Evolutionary conservation across 2,797 vertebrate genomes (phyloP), one percentile per base, ranked within the genome.

Genomic region (Cyclopterus lumpus): DNA sequence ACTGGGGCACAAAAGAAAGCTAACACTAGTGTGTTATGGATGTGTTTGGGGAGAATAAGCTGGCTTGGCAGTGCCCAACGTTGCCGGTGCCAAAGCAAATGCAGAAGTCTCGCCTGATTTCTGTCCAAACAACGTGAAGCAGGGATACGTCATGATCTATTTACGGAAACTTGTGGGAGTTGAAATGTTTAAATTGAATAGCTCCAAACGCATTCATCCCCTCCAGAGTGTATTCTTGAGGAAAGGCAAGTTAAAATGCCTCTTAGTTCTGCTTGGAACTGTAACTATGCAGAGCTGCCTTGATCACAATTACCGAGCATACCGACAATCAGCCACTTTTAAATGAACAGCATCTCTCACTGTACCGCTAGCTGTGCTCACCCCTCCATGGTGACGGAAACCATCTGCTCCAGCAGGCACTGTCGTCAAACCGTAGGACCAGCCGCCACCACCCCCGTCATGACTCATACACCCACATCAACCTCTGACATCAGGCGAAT

Each of bases 331-430:
- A 58, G 77, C 18, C 53, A 64, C 71, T 57, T 69, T 34, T 57
- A 44, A 82, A 71, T 77, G 60, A 85, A 53, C 65, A 74, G 26
- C 85, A 67, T 62, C 66, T 67, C 61, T 76, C 67, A 11, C 67
- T 76, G 69, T 51, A 63, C 70, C 53, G 62, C 72, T 40, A 38
- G 32, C 42, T 51, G 65, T 14, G 46, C 63, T 24, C 74, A 26
- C 62, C 80, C 67, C 75, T 66, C 77, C 76, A 63, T n/a, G 74
- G 54, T 71, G 62, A 53, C 71, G 22, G 63, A 89, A 91, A 90
- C 83, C 81, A 89, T 91, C 90, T 92, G 91, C 75, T 90, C 62
- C 18, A n/a, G 80, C 75, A 77, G 75, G 81, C 48, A 49, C 84
- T 71, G 77, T 82, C 88, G 75, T 87, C 72, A 82, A 74, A 80